Percentiles rank a stretch among this genome's conserved stretches.
Conservation (phyloP, 2,113 vertebrate genomes). For the Nipponia nippon region DNA sequence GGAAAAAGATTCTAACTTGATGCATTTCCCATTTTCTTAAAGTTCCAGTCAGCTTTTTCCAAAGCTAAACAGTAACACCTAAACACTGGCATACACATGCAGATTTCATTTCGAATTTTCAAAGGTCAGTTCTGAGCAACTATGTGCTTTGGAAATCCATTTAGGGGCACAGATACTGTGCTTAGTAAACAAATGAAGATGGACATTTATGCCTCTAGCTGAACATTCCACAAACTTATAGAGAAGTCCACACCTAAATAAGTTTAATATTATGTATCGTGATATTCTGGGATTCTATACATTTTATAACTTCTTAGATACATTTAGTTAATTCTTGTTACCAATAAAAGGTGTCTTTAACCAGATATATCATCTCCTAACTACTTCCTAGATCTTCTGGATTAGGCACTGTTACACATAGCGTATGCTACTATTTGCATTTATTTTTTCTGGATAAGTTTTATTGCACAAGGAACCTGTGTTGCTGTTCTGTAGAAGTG, state of each 20-base stretch:
- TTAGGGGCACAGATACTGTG: neutral
- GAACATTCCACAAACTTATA: neutral
- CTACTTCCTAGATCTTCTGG: neutral
- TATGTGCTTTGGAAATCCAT: neutral
- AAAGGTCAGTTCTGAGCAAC: neutral
- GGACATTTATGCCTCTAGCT: neutral
- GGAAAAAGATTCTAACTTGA: neutral
- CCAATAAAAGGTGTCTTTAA: neutral
- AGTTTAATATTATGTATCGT: neutral
- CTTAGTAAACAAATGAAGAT: neutral
- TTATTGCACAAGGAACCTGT: neutral
- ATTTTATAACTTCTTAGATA: neutral
- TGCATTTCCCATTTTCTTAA: neutral
- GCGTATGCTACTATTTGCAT: neutral
- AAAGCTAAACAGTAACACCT: neutral
- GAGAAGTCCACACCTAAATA: neutral
- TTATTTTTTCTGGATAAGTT: neutral
- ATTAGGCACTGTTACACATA: neutral
- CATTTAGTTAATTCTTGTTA: neutral
- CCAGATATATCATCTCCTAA: neutral
- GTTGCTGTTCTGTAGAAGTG: neutral
- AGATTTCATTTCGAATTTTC: slow-evolving; percentile 1
- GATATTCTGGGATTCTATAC: neutral
- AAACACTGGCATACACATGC: neutral
- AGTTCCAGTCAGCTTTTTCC: neutral